phyloP scores from a whole-genome alignment of 53 echinoderm and acorn worm genomes.

The Patiria pectinifera region DNA sequence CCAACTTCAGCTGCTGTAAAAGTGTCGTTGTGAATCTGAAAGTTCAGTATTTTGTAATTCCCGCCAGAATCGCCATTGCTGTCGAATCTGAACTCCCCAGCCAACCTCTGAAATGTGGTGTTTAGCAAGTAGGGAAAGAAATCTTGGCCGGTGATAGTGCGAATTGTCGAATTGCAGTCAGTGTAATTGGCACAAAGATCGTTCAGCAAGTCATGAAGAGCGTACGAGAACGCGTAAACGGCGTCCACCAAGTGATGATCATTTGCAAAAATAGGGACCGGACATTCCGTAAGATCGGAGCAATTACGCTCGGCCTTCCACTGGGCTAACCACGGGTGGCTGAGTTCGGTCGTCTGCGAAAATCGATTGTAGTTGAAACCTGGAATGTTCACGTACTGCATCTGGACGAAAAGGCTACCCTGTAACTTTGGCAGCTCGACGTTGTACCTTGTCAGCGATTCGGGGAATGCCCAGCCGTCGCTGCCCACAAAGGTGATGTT shows the following conservation, averaged over 20 bases:
- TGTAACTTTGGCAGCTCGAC: not conserved
- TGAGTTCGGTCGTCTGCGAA: not conserved
- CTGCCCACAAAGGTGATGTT: constrained; percentile 40
- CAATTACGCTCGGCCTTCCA: not conserved
- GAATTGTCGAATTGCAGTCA: not conserved
- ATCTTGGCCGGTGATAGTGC: constrained; percentile 11
- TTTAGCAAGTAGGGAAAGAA: constrained; percentile 22
- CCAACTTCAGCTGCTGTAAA: constrained; percentile 4
- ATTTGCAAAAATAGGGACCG: not conserved
- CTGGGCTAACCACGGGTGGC: constrained; percentile 10
- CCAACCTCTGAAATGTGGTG: constrained; percentile 1
- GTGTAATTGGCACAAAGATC: not conserved
- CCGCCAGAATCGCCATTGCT: constrained; percentile 41
- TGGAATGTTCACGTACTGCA: not conserved
- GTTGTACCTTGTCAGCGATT: not conserved
- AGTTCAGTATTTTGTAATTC: constrained; percentile 15
- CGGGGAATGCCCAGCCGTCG: constrained; percentile 28
- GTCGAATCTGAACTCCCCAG: constrained; percentile 19
- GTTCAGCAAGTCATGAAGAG: constrained; percentile 50
- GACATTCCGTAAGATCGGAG: constrained; percentile 18
- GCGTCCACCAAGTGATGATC: constrained; percentile 53
- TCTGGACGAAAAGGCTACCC: not conserved
- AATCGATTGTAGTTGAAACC: constrained; percentile 10
- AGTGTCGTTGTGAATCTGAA: constrained; percentile 21
- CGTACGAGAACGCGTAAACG: constrained; percentile 79